phyloP scores from a whole-genome alignment of 1,140 invertebrate species.

The Whitmania pigra region DNA sequence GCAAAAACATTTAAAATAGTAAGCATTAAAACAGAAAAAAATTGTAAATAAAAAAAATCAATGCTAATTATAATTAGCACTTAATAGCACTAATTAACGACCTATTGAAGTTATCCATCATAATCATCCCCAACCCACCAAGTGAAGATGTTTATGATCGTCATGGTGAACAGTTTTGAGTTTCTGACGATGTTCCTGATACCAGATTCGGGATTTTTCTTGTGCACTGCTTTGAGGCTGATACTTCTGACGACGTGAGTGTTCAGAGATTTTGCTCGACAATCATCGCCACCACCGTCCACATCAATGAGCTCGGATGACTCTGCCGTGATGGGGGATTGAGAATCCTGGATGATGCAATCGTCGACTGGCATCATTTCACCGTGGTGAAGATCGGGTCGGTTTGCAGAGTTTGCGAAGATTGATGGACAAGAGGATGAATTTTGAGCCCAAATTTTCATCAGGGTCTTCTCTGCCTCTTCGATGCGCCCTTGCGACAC shows the following conservation, averaged over 20 bases:
- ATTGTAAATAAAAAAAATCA: too few species aligned
- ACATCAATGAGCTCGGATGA: neutral
- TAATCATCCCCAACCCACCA: conserved; percentile 8
- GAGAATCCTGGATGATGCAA: too few species aligned
- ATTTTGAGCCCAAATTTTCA: conserved; percentile 11
- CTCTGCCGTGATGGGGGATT: too few species aligned
- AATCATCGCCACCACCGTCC: neutral
- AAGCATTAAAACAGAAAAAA: too few species aligned
- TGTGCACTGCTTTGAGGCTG: too few species aligned
- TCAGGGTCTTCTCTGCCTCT: conserved; percentile 24
- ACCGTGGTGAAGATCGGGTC: neutral
- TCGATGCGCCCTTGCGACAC: conserved; percentile 25
- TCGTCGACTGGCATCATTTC: neutral
- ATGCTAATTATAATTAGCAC: too few species aligned
- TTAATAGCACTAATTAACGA: too few species aligned
- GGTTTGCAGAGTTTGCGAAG: neutral
- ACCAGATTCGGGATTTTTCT: neutral
- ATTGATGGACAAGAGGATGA: too few species aligned
- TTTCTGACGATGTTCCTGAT: conserved; percentile 12
- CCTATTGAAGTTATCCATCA: too few species aligned
- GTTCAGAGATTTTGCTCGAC: neutral
- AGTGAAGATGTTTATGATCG: conserved; percentile 16
- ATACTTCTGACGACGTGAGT: too few species aligned
- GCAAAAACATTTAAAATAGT: too few species aligned
- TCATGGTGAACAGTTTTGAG: conserved; percentile 12